Evolutionary conservation across 2,113 vertebrate species (phyloP).

Genomic region (Hiodon alosoides): DNA sequence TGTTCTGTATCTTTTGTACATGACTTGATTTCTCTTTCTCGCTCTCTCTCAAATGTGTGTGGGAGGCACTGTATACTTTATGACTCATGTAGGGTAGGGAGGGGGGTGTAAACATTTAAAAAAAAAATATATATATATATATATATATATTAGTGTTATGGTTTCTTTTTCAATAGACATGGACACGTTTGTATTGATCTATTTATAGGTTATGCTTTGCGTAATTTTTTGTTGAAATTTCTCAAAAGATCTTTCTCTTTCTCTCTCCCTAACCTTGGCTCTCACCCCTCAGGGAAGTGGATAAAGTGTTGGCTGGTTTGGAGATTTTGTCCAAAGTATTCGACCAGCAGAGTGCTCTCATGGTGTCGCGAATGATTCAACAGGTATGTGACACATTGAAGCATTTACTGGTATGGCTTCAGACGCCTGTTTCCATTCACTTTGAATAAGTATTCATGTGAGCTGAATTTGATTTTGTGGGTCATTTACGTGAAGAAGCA

Average conservation of each 20-base stretch:
- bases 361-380: slow-evolving; percentile 86
- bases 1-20: too few relatives aligned
- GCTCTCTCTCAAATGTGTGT: too few relatives aligned
- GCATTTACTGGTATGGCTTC: neutral
- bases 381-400: slow-evolving; percentile 64
- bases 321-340: slow-evolving; percentile 95
- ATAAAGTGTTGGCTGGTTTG: slow-evolving; percentile 85
- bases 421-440: neutral
- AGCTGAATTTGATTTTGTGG: neutral
- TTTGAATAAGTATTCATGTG: neutral
- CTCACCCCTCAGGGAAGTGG: slow-evolving; percentile 72
- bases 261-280: neutral
- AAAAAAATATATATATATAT: too few relatives aligned
- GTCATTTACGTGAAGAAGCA: neutral
- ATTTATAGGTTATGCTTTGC: neutral
- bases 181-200: too few relatives aligned
- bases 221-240: neutral
- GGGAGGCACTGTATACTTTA: too few relatives aligned
- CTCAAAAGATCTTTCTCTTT: slow-evolving; percentile 10
- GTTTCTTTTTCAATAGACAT: too few relatives aligned
- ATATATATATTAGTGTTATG: too few relatives aligned
- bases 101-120: too few relatives aligned
- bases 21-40: too few relatives aligned
- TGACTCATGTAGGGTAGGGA: too few relatives aligned
- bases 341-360: slow-evolving; percentile 88